Conservation (phyloP, 1,140 invertebrate genomes). For the Adoxophyes honmai region DNA sequence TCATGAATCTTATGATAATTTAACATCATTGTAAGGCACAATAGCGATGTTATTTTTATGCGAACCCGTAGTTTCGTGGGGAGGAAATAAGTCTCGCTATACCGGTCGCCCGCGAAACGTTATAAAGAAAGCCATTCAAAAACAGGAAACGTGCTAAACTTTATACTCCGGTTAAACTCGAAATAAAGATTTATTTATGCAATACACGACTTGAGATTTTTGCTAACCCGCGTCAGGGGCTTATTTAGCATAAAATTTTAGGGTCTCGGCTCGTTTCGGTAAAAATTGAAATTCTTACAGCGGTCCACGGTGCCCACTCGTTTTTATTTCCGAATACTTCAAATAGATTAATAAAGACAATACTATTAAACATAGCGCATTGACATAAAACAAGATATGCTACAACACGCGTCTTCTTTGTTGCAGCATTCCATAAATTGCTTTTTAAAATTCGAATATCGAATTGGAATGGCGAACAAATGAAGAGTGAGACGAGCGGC, state of each 20-base stretch:
- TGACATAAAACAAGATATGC: background rate
- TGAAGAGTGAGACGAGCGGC: background rate
- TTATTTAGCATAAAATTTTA: constrained; percentile 15
- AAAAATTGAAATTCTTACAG: constrained; percentile 5
- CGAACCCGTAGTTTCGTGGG: constrained; percentile 26
- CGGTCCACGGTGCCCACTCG: background rate
- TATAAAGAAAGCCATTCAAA: constrained; percentile 28
- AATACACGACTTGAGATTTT: constrained; percentile 11
- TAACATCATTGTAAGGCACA: constrained; percentile 37
- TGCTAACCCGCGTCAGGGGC: background rate
- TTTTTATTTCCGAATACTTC: background rate
- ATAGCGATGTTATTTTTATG: constrained; percentile 36
- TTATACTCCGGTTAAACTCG: constrained; percentile 13
- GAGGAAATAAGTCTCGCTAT: constrained; percentile 39
- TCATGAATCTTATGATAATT: constrained; percentile 50
- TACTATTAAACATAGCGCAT: background rate
- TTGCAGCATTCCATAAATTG: background rate
- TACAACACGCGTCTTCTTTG: background rate
- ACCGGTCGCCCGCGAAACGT: constrained; percentile 30
- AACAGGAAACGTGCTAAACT: constrained; percentile 31
- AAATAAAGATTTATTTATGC: constrained; percentile 15
- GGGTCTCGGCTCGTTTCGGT: constrained; percentile 8
- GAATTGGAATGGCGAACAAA: constrained; percentile 11
- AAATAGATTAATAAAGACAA: constrained; percentile 15
- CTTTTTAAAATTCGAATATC: constrained; percentile 15